phyloP scores from a whole-genome alignment of 1,140 invertebrate species.

The Drosophila subobscura region DNA sequence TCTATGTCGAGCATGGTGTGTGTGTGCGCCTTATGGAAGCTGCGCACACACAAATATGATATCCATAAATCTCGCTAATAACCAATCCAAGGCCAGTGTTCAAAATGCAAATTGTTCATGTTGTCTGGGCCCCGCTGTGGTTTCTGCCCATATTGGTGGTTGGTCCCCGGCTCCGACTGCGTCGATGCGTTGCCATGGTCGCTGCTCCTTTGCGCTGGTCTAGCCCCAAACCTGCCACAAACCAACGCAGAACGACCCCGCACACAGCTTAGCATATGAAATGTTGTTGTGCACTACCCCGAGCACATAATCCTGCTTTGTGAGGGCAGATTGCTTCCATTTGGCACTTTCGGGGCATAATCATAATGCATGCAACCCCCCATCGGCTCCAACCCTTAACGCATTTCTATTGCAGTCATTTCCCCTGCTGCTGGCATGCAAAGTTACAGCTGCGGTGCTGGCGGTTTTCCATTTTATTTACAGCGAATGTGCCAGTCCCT shows the following conservation, averaged over 20 bases:
- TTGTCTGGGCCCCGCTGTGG: constrained; percentile 24
- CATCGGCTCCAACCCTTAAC: not conserved
- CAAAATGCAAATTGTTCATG: constrained; percentile 80
- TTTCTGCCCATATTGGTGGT: constrained; percentile 51
- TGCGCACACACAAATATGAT: constrained; percentile 59
- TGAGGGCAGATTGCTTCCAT: constrained; percentile 8
- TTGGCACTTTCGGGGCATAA: constrained; percentile 56
- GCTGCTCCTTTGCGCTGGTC: constrained; percentile 15
- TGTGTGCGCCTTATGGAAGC: too few relatives aligned
- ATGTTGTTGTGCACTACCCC: constrained; percentile 39
- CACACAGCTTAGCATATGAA: constrained; percentile 69
- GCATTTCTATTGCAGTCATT: not conserved
- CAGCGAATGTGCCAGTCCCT: constrained; percentile 4
- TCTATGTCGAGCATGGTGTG: constrained; percentile 19
- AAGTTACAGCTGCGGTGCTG: constrained; percentile 62
- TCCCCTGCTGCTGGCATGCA: constrained; percentile 20
- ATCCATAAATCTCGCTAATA: constrained; percentile 79
- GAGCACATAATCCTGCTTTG: constrained; percentile 17
- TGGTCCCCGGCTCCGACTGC: constrained; percentile 7
- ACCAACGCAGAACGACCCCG: not conserved
- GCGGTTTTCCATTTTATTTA: constrained; percentile 63
- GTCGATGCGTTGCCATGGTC: too few relatives aligned
- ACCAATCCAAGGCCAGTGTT: constrained; percentile 69
- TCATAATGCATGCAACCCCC: constrained; percentile 64
- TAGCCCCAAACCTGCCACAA: constrained; percentile 2